These are phyloP conservation scores for Climacteris rufus DNA, from an alignment of 2,113 vertebrate genomes.

Conservation along the genomic window DNA sequence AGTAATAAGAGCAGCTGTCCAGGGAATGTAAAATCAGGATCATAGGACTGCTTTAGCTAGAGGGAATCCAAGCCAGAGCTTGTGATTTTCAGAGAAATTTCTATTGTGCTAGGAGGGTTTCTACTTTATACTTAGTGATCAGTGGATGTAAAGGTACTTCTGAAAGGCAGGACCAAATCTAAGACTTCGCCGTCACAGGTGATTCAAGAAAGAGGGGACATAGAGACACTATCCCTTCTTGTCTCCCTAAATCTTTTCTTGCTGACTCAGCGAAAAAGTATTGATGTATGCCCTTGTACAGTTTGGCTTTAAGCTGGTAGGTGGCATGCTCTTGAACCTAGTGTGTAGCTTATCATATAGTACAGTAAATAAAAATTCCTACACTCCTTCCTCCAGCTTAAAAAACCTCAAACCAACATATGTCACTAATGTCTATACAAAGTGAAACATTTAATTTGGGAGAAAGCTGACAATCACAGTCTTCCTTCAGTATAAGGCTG, in stretches of 20 bases:
- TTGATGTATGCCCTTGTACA: neutral
- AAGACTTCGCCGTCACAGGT: neutral
- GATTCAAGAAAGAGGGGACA: neutral
- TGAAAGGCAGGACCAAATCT: neutral
- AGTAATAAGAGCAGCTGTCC: neutral
- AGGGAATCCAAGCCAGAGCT: neutral
- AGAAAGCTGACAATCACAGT: neutral
- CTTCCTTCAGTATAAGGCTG: neutral
- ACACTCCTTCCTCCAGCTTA: neutral
- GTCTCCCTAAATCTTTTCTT: neutral
- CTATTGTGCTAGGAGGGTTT: neutral
- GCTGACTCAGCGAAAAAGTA: neutral
- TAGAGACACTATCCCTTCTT: neutral
- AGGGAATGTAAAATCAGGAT: neutral
- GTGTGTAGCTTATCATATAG: neutral
- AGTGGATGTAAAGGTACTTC: neutral
- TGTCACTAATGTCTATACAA: neutral
- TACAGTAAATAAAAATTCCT: neutral
- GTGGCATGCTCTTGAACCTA: neutral
- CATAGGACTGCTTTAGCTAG: neutral
- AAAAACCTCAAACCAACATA: neutral
- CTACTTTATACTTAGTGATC: neutral
- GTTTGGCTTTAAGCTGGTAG: neutral
- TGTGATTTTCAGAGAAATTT: neutral
- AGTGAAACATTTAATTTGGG: neutral